Base-by-base conservation (phyloP, 2,888 invertebrate genomes). In the Apotomis capreana region DNA sequence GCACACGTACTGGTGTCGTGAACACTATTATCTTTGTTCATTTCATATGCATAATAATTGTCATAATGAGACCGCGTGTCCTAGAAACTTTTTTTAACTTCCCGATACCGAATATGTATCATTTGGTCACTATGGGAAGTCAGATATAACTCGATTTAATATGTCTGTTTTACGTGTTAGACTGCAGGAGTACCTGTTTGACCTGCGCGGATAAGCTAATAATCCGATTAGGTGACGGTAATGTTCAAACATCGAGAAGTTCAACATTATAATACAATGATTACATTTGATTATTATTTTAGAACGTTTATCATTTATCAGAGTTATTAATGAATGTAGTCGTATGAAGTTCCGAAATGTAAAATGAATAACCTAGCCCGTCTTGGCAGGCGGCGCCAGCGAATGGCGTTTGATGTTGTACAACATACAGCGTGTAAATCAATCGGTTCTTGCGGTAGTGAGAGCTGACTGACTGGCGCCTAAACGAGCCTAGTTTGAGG, bases 341-440 rank as follows among this genome's bases (percentile, higher is more conserved):
- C 40, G 9, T 57, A n/a, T 13, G 13, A 59, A 13, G 44, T 44
- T 59, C 26, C 10, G 12, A 49, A 15, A 70, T 52, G 46, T 52
- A 52, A 60, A 52, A 64, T 64, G 52, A 52, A 36, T 52, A 40
- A 49, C 12, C 57, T 37, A 13, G 57, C 40, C 26, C 15, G 6
- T 51, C 12, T 36, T 51, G 63, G 63, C 57, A 59, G 60, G 62
- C 65, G 74, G 77, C 76, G 75, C 77, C 78, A 46, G 65, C 49
- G 36, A 74, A 74, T 70, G 54, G 68, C 73, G 72, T 77, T 78
- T 78, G 76, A 78, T 76, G 78, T 76, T 58, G 63, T 68, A 15
- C 59, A 72, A 49, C 49, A 49, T 49, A 49, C 49, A 49, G 73
- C 67, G 70, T 57, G 76, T 77, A 78, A 76, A 77, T 78, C 76